phyloP scores from a whole-genome alignment of 53 echinoderm and acorn worm genomes.

The Apostichopus leukothele region DNA sequence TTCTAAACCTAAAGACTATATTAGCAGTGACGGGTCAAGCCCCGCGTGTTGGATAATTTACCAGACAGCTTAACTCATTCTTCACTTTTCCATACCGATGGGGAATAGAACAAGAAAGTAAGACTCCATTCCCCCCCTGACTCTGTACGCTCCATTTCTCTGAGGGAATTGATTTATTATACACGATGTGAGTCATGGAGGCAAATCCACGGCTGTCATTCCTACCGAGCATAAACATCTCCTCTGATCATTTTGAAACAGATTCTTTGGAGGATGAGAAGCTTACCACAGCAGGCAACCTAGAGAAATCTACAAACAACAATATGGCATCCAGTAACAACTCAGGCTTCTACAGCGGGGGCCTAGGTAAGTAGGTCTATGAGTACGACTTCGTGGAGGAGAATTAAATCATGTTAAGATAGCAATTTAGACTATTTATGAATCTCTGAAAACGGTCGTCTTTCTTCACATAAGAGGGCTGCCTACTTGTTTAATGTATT shows the following conservation, averaged over 20 bases:
- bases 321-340: constrained; percentile 36
- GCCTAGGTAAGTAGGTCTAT: constrained; percentile 4
- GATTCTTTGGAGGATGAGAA: constrained; percentile 43
- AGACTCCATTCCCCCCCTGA: not conserved
- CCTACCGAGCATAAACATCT: constrained; percentile 21
- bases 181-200: constrained; percentile 33
- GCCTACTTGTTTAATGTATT: too few relatives aligned
- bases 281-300: constrained; percentile 1
- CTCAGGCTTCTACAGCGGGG: constrained; percentile 7
- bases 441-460: too few relatives aligned
- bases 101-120: not conserved
- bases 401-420: too few relatives aligned
- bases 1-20: not conserved
- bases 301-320: not conserved
- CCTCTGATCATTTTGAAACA: constrained; percentile 43
- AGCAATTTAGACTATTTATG: too few relatives aligned
- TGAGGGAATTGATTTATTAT: constrained; percentile 7
- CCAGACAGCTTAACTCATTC: not conserved
- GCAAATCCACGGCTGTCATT: not conserved
- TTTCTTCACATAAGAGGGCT: too few relatives aligned
- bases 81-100: not conserved
- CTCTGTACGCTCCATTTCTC: constrained; percentile 10
- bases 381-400: too few relatives aligned
- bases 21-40: not conserved
- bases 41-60: not conserved